Evolutionary conservation across 2,113 vertebrate genomes (phyloP), one percentile per base, ranked within the genome.

Genomic region (Synodontis membranacea): DNA sequence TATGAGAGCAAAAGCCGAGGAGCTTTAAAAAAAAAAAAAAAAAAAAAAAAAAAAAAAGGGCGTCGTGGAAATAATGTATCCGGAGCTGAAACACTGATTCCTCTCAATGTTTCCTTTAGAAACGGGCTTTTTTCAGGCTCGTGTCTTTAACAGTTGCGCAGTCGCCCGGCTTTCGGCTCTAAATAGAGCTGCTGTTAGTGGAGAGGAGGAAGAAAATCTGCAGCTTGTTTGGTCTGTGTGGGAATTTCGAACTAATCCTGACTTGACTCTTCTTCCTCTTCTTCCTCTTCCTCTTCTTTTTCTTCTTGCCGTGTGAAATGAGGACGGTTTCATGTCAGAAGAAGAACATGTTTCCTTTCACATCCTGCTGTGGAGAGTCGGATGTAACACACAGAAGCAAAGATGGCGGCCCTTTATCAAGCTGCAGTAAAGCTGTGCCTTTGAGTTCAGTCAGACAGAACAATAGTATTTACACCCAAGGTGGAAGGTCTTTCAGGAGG

Each of bases 341-440:
- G 14, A 56, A 5, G 21, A 56, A 37, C 50, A 39, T 37, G 78
- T 80, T 8, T 15, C 4, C 28, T 21, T 46, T 23, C 52, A 37
- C 78, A 58, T 31, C 52, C 31, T 39, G 1, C 17, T 1, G 9
- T 28, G 34, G 52, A 52, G 19, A n/a, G 83, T 25, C 72, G 21
- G 34, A 50, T 74, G 58, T 80, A 70, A 39, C 50, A n/a, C 5
- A 21, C 39, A n/a, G 82, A n/a, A 42, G 50, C 68, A 74, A 84
- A 84, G 68, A 84, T 84, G 83, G 83, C 83, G 83, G 66, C 83
- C 14, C 9, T 74, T 74, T n/a, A 56, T 25, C 50, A 39, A 80
- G 31, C 83, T 74, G 83, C 83, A 84, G 62, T 28, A 2, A 34
- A n/a, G 48, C 62, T 70, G 62, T 14, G 44, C 62, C n/a, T 48